A percentile compares a stretch with the other conserved stretches of the same genome.
Evolutionary conservation across 2,113 vertebrate species (phyloP).

Genomic region (Cyanoliseus patagonus): DNA sequence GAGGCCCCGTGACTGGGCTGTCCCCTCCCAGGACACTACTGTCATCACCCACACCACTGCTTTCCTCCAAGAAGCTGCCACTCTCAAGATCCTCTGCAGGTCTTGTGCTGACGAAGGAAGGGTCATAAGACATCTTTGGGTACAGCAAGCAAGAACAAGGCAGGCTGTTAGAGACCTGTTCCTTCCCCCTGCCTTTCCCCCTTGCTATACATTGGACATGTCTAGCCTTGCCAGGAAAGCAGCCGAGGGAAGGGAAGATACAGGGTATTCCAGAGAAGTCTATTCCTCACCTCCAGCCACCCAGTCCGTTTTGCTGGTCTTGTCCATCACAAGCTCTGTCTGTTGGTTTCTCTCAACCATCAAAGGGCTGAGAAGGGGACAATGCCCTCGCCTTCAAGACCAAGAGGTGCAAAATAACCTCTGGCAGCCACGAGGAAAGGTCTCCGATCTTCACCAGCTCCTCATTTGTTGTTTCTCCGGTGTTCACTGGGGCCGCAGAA

Average conservation of each 20-base stretch:
- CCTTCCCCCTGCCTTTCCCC: neutral
- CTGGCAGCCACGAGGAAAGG: neutral
- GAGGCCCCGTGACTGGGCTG: slow-evolving; percentile 70
- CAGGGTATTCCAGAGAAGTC: neutral
- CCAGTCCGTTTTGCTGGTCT: neutral
- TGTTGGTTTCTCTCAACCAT: neutral
- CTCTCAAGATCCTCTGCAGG: neutral
- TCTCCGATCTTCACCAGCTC: neutral
- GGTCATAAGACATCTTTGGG: neutral
- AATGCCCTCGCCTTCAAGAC: neutral
- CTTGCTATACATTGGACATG: accelerated
- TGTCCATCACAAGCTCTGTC: neutral
- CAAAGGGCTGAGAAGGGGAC: neutral
- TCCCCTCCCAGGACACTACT: neutral
- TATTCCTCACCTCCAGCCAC: slow-evolving; percentile 5
- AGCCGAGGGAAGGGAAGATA: neutral
- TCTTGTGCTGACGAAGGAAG: neutral
- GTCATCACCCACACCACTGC: neutral
- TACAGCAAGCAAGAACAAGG: neutral
- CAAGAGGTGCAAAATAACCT: neutral
- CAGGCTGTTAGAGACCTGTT: neutral
- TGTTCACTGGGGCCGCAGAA: neutral
- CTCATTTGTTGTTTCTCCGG: neutral
- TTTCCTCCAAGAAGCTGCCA: neutral
- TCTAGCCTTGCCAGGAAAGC: neutral